Percentiles rank a stretch among this genome's conserved stretches.
Conservation (phyloP, 2,888 invertebrate species). For the Cinara cedri region DNA sequence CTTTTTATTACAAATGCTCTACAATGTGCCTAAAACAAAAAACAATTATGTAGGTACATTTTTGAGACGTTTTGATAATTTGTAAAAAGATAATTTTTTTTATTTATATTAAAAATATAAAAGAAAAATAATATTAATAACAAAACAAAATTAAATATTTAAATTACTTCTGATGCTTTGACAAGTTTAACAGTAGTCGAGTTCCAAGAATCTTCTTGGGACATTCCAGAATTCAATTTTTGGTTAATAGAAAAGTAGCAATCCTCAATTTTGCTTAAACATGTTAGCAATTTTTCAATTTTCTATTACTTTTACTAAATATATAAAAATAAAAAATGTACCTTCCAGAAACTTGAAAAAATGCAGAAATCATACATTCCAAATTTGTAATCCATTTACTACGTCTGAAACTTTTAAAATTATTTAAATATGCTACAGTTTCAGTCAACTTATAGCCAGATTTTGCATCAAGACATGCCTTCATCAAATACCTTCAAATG, state of each 20-base stretch:
- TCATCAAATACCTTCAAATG: slow-evolving; percentile 67
- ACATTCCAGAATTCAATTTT: slow-evolving; percentile 70
- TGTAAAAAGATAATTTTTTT: no score
- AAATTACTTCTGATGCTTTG: slow-evolving; percentile 79
- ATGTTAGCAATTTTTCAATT: slow-evolving; percentile 28
- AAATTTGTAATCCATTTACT: slow-evolving; percentile 64
- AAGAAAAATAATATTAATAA: background rate
- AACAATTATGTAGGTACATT: background rate
- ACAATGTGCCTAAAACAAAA: slow-evolving; percentile 73
- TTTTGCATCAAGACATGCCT: slow-evolving; percentile 75
- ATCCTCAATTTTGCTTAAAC: slow-evolving; percentile 72
- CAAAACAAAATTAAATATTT: background rate
- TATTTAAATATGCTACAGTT: slow-evolving; percentile 73
- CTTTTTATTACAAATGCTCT: slow-evolving; percentile 80
- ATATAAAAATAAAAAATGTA: slow-evolving; percentile 61
- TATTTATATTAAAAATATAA: background rate
- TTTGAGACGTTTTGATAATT: no score
- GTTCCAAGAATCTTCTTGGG: slow-evolving; percentile 86
- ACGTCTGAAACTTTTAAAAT: slow-evolving; percentile 60
- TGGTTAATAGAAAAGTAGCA: slow-evolving; percentile 76
- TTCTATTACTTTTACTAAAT: background rate
- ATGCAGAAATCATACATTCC: slow-evolving; percentile 68
- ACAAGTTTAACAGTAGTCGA: slow-evolving; percentile 81
- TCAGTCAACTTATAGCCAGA: slow-evolving; percentile 71
- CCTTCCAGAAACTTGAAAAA: slow-evolving; percentile 71